These are phyloP conservation scores for Grallaria varia DNA, from an alignment of 2,113 vertebrate genomes.

Conservation along the genomic window DNA sequence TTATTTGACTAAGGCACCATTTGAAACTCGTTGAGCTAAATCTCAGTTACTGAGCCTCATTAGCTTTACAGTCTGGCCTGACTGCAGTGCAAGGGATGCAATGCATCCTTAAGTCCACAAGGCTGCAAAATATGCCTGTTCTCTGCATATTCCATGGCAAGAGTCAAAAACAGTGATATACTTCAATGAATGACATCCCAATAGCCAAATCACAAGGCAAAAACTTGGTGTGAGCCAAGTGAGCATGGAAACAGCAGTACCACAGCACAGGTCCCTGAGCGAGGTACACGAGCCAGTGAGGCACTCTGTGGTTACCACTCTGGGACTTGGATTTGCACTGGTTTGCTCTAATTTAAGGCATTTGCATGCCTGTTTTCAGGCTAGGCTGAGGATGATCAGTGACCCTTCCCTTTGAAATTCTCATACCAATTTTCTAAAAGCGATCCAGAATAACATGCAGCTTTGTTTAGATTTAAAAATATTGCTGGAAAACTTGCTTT, in stretches of 20 bases:
- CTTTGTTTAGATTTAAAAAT: background rate
- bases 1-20: background rate
- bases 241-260: background rate
- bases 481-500: background rate
- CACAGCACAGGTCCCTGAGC: background rate
- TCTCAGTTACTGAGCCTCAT: background rate
- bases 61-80: background rate
- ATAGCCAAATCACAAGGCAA: background rate
- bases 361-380: background rate
- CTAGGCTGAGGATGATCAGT: background rate
- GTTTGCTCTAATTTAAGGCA: background rate
- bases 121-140: background rate
- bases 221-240: background rate
- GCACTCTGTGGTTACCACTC: background rate
- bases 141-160: accelerated
- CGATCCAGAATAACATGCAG: background rate
- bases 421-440: background rate
- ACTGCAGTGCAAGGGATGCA: background rate
- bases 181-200: background rate
- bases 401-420: background rate
- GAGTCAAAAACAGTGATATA: background rate
- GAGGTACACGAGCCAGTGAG: background rate
- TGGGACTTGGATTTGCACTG: background rate
- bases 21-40: background rate
- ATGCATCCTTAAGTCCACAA: background rate